A percentile compares a stretch with the other conserved stretches of the same genome.
Conservation (phyloP, 1,140 invertebrate species). For the Zeugodacus cucurbitae region DNA sequence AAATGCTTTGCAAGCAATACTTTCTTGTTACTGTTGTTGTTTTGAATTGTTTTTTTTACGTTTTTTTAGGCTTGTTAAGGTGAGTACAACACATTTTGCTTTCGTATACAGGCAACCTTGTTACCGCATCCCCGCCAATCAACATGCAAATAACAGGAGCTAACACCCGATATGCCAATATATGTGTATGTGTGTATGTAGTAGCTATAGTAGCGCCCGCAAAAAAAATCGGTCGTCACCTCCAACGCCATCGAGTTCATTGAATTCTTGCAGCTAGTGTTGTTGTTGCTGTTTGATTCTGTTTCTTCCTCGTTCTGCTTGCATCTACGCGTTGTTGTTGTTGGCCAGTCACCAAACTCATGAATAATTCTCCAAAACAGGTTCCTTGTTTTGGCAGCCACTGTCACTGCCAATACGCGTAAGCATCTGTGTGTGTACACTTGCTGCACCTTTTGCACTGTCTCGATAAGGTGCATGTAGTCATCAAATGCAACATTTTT, state of each 20-base stretch:
- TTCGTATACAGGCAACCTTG: neutral
- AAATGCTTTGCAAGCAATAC: too few relatives aligned
- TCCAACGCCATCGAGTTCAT: constrained; percentile 20
- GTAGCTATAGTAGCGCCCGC: too few relatives aligned
- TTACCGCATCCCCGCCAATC: too few relatives aligned
- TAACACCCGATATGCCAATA: too few relatives aligned
- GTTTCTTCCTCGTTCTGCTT: neutral
- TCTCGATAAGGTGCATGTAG: neutral
- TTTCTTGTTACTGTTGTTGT: neutral
- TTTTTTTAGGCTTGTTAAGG: too few relatives aligned
- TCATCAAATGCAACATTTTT: neutral
- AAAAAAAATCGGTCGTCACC: neutral
- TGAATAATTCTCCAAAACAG: constrained; percentile 33
- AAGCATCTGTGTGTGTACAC: neutral
- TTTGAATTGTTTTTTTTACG: neutral
- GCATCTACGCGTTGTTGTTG: neutral
- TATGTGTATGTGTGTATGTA: too few relatives aligned
- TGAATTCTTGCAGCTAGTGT: neutral
- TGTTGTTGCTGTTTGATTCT: neutral
- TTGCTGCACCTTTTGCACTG: neutral
- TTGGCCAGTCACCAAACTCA: neutral
- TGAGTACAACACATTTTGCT: neutral
- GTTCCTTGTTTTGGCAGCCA: constrained; percentile 23
- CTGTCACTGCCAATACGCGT: neutral
- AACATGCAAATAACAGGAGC: too few relatives aligned